Conservation (phyloP, 2,888 invertebrate species). For the Sinohyriopsis cumingii region DNA sequence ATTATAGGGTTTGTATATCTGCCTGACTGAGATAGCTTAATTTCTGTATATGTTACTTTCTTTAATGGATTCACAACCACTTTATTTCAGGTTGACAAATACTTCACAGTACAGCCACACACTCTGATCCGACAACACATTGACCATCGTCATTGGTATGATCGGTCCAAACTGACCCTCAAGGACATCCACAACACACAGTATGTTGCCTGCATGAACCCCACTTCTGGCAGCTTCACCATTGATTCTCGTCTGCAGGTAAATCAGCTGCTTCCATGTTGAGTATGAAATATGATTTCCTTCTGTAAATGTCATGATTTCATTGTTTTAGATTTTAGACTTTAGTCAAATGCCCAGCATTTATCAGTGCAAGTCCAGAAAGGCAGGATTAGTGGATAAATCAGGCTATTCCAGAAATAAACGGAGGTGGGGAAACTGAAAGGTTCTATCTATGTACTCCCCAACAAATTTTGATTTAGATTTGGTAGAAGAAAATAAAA, state of each 20-base stretch:
- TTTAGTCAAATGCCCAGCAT: no score
- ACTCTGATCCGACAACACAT: slow-evolving; percentile 95
- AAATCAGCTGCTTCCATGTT: slow-evolving; percentile 4
- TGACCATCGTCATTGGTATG: slow-evolving; percentile 98
- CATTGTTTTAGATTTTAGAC: background rate
- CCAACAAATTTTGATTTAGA: no score
- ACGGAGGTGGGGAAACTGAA: no score
- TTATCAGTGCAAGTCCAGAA: no score
- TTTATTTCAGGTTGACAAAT: slow-evolving; percentile 82
- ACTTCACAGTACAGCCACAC: slow-evolving; percentile 97
- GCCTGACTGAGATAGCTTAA: no score
- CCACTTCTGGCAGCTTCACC: slow-evolving; percentile 96
- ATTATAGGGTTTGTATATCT: no score
- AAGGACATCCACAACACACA: slow-evolving; percentile 98
- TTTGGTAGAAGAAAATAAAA: no score
- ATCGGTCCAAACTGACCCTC: slow-evolving; percentile 87
- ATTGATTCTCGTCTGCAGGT: slow-evolving; percentile 92
- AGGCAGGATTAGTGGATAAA: no score
- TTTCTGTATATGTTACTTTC: no score
- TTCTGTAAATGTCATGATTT: background rate
- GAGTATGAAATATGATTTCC: background rate
- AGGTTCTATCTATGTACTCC: no score
- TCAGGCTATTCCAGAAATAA: no score
- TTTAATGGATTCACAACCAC: no score
- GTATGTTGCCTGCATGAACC: slow-evolving; percentile 98